Conservation (phyloP, 2,113 vertebrate species). For the Micromys minutus region DNA sequence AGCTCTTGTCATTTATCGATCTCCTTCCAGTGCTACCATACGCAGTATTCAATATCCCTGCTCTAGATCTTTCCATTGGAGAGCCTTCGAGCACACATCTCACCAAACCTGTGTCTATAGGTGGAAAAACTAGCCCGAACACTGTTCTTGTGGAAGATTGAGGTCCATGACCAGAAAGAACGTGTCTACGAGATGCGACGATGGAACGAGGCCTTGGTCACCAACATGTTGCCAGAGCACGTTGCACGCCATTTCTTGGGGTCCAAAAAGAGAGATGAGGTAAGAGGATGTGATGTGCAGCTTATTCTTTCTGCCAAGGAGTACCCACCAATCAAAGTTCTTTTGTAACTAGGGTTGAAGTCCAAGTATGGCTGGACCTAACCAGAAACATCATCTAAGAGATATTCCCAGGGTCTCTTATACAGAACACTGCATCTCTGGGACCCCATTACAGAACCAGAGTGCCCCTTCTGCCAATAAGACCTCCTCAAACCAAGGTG, state of each 20-base stretch:
- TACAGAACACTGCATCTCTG: not conserved
- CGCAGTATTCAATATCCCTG: not conserved
- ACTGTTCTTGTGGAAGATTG: conserved; percentile 95
- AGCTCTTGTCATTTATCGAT: not conserved
- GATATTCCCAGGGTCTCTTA: no score
- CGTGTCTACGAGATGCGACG: conserved; percentile 95
- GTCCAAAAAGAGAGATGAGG: conserved; percentile 96
- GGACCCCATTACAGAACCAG: not conserved
- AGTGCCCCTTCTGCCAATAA: not conserved
- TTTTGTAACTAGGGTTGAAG: not conserved
- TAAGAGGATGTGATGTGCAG: conserved; percentile 58
- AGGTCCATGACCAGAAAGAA: conserved; percentile 95
- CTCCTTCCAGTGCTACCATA: not conserved
- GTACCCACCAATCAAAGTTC: accelerated
- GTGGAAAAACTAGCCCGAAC: conserved; percentile 93
- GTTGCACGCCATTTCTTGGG: conserved; percentile 97
- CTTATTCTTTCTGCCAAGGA: not conserved
- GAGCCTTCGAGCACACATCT: not conserved
- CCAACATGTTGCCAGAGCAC: conserved; percentile 97
- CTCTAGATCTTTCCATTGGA: not conserved
- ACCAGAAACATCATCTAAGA: not conserved
- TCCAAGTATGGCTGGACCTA: not conserved
- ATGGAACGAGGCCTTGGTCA: conserved; percentile 96
- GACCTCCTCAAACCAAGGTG: not conserved
- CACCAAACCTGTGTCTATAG: conserved; percentile 77